Percentiles rank a stretch among this genome's conserved stretches.
Conservation (phyloP, 1,140 invertebrate species). For the Drosophila orosa region DNA sequence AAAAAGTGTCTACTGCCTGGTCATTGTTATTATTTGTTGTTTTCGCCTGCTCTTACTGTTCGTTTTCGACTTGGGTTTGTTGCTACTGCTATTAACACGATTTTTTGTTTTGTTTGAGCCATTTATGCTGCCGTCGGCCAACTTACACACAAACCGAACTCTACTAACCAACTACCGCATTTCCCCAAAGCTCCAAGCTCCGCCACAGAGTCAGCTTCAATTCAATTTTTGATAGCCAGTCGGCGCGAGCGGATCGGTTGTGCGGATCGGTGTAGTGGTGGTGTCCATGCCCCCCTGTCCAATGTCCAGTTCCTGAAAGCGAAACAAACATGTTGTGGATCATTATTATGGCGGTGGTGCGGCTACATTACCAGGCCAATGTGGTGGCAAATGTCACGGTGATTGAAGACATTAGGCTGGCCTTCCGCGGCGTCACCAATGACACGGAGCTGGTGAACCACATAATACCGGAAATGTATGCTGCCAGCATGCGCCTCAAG, state of each 20-base stretch:
- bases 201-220: constrained; percentile 53
- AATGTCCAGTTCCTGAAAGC: constrained; percentile 41
- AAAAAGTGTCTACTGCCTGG: constrained; percentile 22
- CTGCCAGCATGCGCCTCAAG: constrained; percentile 45
- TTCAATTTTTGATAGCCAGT: constrained; percentile 70
- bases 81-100: constrained; percentile 67
- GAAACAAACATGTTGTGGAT: constrained; percentile 38
- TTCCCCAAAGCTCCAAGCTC: constrained; percentile 40
- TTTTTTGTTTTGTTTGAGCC: constrained; percentile 68
- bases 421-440: constrained; percentile 73
- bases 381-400: constrained; percentile 46
- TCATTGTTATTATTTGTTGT: constrained; percentile 49
- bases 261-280: constrained; percentile 1
- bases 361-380: constrained; percentile 11
- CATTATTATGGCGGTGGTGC: not conserved
- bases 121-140: constrained; percentile 51
- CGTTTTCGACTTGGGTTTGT: constrained; percentile 45
- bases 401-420: constrained; percentile 70
- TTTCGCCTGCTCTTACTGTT: constrained; percentile 28
- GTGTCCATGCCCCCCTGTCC: constrained; percentile 13
- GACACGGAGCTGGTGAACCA: constrained; percentile 65
- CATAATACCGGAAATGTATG: constrained; percentile 78
- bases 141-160: constrained; percentile 19
- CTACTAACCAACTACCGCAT: constrained; percentile 59
- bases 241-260: constrained; percentile 53